Percentiles rank a stretch among this genome's conserved stretches.
These are phyloP conservation scores for Plutella xylostella DNA, from an alignment of 2,888 invertebrate genomes.

Conservation along the genomic window DNA sequence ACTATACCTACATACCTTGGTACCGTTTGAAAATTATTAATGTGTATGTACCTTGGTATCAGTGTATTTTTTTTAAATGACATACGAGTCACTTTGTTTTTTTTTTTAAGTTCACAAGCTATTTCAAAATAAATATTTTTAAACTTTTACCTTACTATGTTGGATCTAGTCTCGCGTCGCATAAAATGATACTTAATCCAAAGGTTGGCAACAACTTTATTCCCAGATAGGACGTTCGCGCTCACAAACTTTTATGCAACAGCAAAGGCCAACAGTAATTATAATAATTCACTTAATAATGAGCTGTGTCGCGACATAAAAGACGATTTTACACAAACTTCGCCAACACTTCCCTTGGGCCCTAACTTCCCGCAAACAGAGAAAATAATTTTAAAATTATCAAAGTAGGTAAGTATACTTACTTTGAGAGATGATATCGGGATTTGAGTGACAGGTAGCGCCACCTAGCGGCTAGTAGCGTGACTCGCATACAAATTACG, in stretches of 20 bases:
- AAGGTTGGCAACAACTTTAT: slow-evolving; percentile 4
- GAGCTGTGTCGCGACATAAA: slow-evolving; percentile 17
- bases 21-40: no score
- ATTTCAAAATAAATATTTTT: no score
- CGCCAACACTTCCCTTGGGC: not conserved
- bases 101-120: no score
- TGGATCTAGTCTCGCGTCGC: no score
- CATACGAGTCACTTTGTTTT: no score
- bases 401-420: no score
- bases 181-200: no score
- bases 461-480: slow-evolving; percentile 37
- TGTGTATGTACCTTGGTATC: no score
- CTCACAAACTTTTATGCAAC: slow-evolving; percentile 26
- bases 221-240: slow-evolving; percentile 17
- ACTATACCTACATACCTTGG: no score
- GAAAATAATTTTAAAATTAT: not conserved
- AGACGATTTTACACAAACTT: slow-evolving; percentile 1
- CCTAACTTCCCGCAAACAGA: not conserved
- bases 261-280: slow-evolving; percentile 50
- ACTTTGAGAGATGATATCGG: no score
- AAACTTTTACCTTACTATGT: no score
- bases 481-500: slow-evolving; percentile 28
- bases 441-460: slow-evolving; percentile 18
- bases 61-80: no score
- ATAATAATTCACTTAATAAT: slow-evolving; percentile 54